phyloP scores from a whole-genome alignment of 2,888 invertebrate species.

The Polylopha cassiicola region DNA sequence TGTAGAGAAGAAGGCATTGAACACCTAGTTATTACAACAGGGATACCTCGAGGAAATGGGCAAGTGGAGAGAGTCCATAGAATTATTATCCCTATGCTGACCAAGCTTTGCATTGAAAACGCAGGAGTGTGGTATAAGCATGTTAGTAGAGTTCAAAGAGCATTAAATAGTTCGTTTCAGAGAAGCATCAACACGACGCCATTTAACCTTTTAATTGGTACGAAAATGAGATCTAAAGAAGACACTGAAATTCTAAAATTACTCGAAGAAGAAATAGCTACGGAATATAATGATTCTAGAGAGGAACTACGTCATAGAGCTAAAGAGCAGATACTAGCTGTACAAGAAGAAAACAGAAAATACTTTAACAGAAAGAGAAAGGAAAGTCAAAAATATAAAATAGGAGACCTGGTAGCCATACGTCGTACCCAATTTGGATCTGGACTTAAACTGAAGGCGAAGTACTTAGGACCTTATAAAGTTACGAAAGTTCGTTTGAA shows the following conservation, averaged over 20 bases:
- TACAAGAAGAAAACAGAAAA: background rate
- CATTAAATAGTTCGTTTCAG: background rate
- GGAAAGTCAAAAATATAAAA: background rate
- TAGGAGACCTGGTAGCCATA: background rate
- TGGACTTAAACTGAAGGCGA: background rate
- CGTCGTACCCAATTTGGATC: background rate
- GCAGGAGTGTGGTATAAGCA: background rate
- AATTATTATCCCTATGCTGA: slow-evolving; percentile 35
- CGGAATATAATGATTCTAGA: no score
- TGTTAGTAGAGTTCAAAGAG: background rate
- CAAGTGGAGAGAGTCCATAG: slow-evolving; percentile 37
- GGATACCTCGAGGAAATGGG: slow-evolving; percentile 39
- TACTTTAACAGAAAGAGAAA: background rate
- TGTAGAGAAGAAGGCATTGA: slow-evolving; percentile 36
- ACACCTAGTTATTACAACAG: slow-evolving; percentile 31
- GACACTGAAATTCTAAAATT: no score
- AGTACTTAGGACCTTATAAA: background rate
- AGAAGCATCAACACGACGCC: background rate
- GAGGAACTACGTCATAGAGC: no score
- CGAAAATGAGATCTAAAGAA: no score
- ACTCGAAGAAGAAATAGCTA: no score
- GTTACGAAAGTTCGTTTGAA: background rate
- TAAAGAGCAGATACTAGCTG: no score
- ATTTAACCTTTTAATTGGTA: background rate
- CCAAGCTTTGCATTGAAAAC: slow-evolving; percentile 37